phyloP scores from a whole-genome alignment of 2,888 invertebrate genomes.

The Myopa testacea region DNA sequence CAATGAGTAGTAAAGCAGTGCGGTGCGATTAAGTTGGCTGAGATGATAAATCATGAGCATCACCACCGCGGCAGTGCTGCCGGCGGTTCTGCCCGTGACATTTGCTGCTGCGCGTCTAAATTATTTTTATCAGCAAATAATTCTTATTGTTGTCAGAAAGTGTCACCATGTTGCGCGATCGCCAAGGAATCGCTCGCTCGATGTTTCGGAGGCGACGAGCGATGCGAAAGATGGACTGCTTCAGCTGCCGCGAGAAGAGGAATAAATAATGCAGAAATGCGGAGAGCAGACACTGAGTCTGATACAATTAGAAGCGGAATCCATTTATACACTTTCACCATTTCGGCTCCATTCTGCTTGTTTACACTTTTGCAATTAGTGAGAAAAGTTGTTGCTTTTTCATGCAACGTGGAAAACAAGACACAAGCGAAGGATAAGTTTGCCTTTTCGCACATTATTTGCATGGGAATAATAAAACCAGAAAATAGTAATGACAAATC shows the following conservation, averaged over 20 bases:
- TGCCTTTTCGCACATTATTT: too few species aligned
- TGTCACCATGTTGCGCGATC: neutral
- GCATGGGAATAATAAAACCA: too few species aligned
- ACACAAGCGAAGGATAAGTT: too few species aligned
- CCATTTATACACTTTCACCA: too few species aligned
- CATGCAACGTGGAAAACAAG: too few species aligned
- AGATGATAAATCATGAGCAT: constrained; percentile 31
- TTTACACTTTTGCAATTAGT: too few species aligned
- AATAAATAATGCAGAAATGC: neutral
- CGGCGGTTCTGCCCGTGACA: constrained; percentile 10
- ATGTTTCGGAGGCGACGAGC: neutral
- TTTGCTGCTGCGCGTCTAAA: constrained; percentile 27
- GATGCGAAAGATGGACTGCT: neutral
- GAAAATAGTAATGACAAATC: too few species aligned
- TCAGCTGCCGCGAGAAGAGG: neutral
- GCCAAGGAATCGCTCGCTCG: neutral
- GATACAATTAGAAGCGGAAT: neutral
- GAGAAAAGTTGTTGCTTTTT: too few species aligned
- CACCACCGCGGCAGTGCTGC: neutral
- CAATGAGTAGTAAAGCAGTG: neutral
- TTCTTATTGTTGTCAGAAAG: constrained; percentile 35
- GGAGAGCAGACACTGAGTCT: constrained; percentile 26
- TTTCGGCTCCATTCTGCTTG: too few species aligned
- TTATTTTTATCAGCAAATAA: constrained; percentile 27
- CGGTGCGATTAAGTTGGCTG: constrained; percentile 19